Percentiles rank a stretch among this genome's conserved stretches.
phyloP scores from a whole-genome alignment of 53 echinoderm and acorn worm genomes.

The Stichopus horrens region DNA sequence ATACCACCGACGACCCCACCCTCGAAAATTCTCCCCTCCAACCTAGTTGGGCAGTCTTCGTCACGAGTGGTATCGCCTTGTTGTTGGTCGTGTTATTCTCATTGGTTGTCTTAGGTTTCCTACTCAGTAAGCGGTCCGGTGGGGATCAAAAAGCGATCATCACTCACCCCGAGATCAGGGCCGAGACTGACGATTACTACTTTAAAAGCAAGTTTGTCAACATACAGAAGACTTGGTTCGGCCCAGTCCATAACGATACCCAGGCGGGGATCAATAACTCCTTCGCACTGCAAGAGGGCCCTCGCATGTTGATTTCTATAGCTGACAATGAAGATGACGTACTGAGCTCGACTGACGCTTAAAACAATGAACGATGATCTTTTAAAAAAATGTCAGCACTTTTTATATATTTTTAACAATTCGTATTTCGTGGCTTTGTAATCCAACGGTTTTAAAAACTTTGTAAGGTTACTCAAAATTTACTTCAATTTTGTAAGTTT shows the following conservation, averaged over 20 bases:
- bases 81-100: conserved; percentile 33
- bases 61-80: conserved; percentile 44
- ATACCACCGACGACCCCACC: not conserved
- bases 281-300: conserved; percentile 17
- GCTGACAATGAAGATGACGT: not conserved
- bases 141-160: not conserved
- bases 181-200: conserved; percentile 63
- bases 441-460: too few species aligned
- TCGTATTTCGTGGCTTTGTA: not conserved
- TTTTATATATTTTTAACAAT: not conserved
- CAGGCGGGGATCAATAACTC: conserved; percentile 53
- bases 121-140: not conserved
- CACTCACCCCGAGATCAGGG: conserved; percentile 2
- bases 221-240: conserved; percentile 69
- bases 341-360: conserved; percentile 15
- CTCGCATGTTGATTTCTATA: not conserved
- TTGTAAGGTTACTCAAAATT: too few species aligned
- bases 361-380: not conserved
- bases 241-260: conserved; percentile 75
- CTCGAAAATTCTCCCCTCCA: not conserved
- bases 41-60: not conserved
- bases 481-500: too few species aligned
- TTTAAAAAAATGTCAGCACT: not conserved
- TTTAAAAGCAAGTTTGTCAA: conserved; percentile 68
- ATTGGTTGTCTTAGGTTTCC: conserved; percentile 34